Conservation (phyloP, 2,797 vertebrate genomes). For the Erpetoichthys calabaricus region DNA sequence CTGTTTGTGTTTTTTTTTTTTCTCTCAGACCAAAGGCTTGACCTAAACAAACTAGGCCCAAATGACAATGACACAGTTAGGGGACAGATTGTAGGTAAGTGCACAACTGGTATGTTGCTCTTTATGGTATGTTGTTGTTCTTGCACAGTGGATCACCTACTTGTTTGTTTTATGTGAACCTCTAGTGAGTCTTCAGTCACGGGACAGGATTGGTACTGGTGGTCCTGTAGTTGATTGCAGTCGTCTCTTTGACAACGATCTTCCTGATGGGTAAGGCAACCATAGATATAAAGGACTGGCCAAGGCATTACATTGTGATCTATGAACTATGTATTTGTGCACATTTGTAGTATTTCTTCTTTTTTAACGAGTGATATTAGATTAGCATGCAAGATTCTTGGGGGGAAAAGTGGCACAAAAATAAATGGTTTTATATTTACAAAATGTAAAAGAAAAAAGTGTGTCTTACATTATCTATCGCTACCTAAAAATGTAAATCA, state of each 20-base stretch:
- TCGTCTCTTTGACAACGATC: slow-evolving; percentile 85
- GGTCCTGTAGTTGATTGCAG: slow-evolving; percentile 91
- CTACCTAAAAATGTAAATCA: no score
- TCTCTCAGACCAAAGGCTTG: slow-evolving; percentile 77
- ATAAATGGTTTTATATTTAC: no score
- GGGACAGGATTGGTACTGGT: slow-evolving; percentile 82
- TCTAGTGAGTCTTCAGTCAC: slow-evolving; percentile 85
- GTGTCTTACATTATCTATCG: no score
- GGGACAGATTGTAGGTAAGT: slow-evolving; percentile 92
- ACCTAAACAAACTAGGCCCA: slow-evolving; percentile 86
- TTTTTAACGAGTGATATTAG: no score
- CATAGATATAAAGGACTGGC: neutral
- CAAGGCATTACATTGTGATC: no score
- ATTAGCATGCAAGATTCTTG: no score
- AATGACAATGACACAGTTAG: slow-evolving; percentile 91
- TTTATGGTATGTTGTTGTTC: neutral
- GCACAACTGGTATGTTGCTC: slow-evolving; percentile 10
- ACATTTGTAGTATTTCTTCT: no score
- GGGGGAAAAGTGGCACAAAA: no score
- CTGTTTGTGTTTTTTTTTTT: slow-evolving; percentile 4
- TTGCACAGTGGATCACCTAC: neutral
- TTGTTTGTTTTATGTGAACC: neutral
- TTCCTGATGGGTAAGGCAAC: slow-evolving; percentile 77
- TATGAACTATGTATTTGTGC: no score
- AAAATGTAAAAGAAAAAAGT: no score